Percentiles rank a stretch among this genome's conserved stretches.
These are phyloP conservation scores for Aptenodytes forsteri DNA, from an alignment of 2,113 vertebrate genomes.

Conservation along the genomic window DNA sequence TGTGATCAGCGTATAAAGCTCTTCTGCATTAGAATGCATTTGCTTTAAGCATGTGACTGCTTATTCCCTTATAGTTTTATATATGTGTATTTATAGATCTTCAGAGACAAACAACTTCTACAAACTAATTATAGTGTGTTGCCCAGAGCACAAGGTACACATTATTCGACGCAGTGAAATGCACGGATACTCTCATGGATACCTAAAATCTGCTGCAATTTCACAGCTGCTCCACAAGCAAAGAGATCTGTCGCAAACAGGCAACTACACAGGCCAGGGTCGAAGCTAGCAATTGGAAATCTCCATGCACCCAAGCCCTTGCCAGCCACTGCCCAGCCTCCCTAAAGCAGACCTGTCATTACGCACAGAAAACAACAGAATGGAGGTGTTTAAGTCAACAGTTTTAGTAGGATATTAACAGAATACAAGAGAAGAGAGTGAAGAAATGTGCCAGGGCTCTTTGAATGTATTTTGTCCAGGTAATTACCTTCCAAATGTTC, in stretches of 20 bases:
- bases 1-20: neutral
- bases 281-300: neutral
- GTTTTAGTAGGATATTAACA: neutral
- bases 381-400: neutral
- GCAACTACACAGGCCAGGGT: neutral
- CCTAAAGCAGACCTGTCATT: neutral
- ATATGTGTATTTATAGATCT: conserved; percentile 23
- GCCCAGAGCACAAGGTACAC: conserved; percentile 15
- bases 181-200: neutral
- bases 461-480: neutral
- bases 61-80: neutral
- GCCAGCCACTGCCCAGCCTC: neutral
- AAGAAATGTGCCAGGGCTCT: neutral
- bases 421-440: neutral
- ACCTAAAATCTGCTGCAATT: neutral
- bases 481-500: neutral
- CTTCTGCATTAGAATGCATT: neutral
- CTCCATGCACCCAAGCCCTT: neutral
- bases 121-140: conserved; percentile 19
- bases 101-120: conserved; percentile 36
- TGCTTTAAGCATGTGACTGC: neutral
- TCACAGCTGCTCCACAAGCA: conserved; percentile 24
- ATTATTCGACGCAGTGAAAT: neutral
- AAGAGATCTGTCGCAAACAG: neutral
- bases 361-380: neutral